phyloP scores from a whole-genome alignment of 2,888 invertebrate genomes.

The Physocephala rufipes region DNA sequence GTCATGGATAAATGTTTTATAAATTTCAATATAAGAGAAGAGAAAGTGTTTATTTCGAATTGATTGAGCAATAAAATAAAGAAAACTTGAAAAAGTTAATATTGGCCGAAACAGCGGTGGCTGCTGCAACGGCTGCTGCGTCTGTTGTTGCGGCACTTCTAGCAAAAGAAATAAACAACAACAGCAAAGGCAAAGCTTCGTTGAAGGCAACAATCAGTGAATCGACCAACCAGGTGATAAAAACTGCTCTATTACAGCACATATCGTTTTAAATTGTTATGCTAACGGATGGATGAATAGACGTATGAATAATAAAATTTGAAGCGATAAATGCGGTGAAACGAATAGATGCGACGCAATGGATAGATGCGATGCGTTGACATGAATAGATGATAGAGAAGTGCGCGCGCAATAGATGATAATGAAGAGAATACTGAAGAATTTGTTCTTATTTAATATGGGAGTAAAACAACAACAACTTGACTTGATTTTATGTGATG shows the following conservation, averaged over 20 bases:
- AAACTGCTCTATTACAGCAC: not conserved
- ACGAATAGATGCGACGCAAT: not conserved
- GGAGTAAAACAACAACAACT: not conserved
- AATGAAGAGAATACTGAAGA: not conserved
- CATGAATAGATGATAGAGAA: not conserved
- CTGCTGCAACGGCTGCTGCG: not conserved
- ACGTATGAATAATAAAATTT: not conserved
- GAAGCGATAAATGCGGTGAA: not conserved
- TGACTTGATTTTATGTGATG: not conserved
- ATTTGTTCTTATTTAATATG: too few species aligned
- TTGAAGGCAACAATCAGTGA: not conserved
- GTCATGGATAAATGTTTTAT: not conserved
- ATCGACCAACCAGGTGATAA: not conserved
- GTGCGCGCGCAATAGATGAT: conserved; percentile 19
- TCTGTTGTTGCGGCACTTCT: too few species aligned
- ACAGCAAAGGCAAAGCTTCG: not conserved
- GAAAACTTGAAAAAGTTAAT: not conserved
- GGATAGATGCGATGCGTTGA: conserved; percentile 1
- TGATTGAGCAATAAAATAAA: conserved; percentile 24
- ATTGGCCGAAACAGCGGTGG: not conserved
- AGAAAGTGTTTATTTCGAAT: conserved; percentile 32
- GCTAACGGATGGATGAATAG: not conserved
- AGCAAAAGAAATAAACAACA: too few species aligned
- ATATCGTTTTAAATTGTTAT: not conserved
- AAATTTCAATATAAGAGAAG: conserved; percentile 30